Base-by-base conservation (phyloP, 92 coral and sea anemone species). In the Epizoanthus scotinus region DNA sequence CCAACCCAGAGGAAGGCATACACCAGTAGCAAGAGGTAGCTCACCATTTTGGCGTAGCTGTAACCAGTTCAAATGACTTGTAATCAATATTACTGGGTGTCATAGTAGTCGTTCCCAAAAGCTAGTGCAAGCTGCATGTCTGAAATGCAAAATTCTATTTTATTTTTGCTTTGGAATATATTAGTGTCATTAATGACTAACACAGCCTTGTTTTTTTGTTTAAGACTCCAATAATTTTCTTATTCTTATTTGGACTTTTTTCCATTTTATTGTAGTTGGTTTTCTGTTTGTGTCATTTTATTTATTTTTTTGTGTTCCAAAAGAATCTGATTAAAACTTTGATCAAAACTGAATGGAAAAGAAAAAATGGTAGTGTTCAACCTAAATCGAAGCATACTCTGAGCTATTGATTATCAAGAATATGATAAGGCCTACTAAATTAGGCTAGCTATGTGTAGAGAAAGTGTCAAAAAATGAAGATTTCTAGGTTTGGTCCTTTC, bases 1-100 rank as follows among this genome's bases (percentile, higher is more conserved):
- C 13, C 21, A 22, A 31, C 57, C 69, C 5, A 66, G 18, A 40
- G 81, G 81, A 38, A 55, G 8, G 6, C 67, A 24, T 36, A 75
- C 81, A 75, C 34, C 81, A 19, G 13, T 14, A n/a, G n/a, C 14
- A 6, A 40, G 81, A 75, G 81, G 81, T 75, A 75, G 79, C 8
- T 13, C 44, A 8, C 47, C 8, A 27, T 6, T 29, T 64, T n/a
- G 70, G 42, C 42, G 13, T 29, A 27, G 15, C 14, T 2, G 2
- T 10, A 47, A 47, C 52, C 52, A 47, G 52, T 47, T 47, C 52
- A 47, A 47, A 12, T 1, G 9, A 47, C 10, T 9, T 47, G 1
- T 13, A 7, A 9, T 9, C 52, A 40, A 9, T 40, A 40, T 47
- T 47, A 1, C 14, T 13, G 2, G 15, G 52, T 9, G 57, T 31